Evolutionary conservation across 2,113 vertebrate genomes (phyloP), one percentile per base, ranked within the genome.

Genomic region (Eubucco bourcierii): DNA sequence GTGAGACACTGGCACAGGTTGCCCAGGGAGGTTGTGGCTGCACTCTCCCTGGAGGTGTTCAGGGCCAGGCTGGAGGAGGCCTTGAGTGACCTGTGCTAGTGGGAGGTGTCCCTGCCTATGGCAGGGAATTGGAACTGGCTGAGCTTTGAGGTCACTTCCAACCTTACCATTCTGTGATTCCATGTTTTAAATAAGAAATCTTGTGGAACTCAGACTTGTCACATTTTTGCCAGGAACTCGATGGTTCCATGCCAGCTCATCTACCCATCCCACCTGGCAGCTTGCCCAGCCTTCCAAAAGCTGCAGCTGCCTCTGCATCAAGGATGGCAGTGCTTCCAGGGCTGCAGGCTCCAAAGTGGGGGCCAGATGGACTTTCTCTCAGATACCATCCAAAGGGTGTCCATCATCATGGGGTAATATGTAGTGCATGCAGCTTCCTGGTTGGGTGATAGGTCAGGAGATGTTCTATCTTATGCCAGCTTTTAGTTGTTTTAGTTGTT

Each of bases 391-490:
- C 65, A 16, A 25, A 85, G 64, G 23, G 29, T 72, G 37, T 33
- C 44, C 12, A 2, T 21, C 4, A 0, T 61, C 1, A 1, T 17
- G 17, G 41, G 52, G 33, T 52, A 33, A 19, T 2, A 2, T 23
- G 44, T n/a, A 33, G 6, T 9, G 21, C 60, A 59, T 34, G 19
- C 53, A 44, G 61, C 60, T 52, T 59, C 66, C 53, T 2, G 2
- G 53, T 74, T 60, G 28, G 9, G 16, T 65, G 65, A 25, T 7
- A 56, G 46, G 9, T 70, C 59, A 84, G 60, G 31, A 64, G 55
- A 13, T 64, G 37, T 37, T 37, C 37, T 37, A 37, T 39, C 37
- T 39, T 39, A 39, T 39, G 37, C 37, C 37, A 39, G 37, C 37
- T 39, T 39, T 39, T 39, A 10, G 37, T 39, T 39, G 37, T 7